Evolutionary conservation across 2,888 invertebrate genomes (phyloP), one percentile per base, ranked within the genome.

Genomic region (Malachius bipustulatus): DNA sequence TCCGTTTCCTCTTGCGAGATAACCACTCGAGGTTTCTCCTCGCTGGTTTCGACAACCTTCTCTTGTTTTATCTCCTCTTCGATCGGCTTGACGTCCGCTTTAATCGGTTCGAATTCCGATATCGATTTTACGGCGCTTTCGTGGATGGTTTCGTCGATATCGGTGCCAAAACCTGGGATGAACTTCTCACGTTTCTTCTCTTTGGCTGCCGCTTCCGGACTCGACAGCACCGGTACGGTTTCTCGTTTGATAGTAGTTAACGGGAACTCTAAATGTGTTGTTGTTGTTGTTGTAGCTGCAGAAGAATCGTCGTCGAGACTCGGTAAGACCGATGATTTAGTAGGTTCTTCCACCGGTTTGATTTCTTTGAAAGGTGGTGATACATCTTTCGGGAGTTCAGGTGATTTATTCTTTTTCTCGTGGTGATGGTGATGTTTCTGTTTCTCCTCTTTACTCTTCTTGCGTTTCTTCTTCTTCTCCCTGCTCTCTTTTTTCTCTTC

Each of bases 1-100:
- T 85, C 89, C 0, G 89, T 90, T 63, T 90, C 89, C 64, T 89
- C 89, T 61, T 89, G 89, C 0, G 88, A 89, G 50, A 89, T 89
- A 1, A 82, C 70, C 6, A 82, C 82, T 31, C 85, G 70, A 0
- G 82, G 81, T 53, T 84, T 85, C 51, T 84, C 84, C 41, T 82
- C 81, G 8, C 63, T 60, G 36, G 56, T 60, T 51, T 57, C 64
- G 3, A 62, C 54, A 1, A 56, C 54, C 8, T 64, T 64, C 44
- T 57, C 62, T 6, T 60, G 51, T 27, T 46, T 54, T 37, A 52
- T 47, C 16, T 55, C 49, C 9, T 44, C 47, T 12, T 47, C 39
- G 27, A 50, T 46, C 0, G 58, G 53, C 29, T 44, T 37, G 9
- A 28, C 33, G 31, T 52, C 53, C 14, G 49, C 42, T 41, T 54